A percentile compares a stretch with the other conserved stretches of the same genome.
phyloP scores from a whole-genome alignment of 1,140 invertebrate genomes.

The Ceratosolen fusciceps region DNA sequence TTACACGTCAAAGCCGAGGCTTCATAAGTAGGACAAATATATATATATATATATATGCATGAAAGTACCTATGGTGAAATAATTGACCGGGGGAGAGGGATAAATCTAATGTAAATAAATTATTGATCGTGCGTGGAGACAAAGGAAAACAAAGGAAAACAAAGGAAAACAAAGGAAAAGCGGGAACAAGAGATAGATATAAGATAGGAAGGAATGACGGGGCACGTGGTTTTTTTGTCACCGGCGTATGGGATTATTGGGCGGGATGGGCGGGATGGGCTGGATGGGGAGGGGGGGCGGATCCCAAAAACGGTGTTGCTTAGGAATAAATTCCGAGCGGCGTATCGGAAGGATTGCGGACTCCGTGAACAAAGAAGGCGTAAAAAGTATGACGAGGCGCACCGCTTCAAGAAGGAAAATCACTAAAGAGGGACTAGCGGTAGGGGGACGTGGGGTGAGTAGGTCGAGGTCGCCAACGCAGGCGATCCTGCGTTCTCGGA shows the following conservation, averaged over 20 bases:
- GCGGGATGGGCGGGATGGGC: no score
- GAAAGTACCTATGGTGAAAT: background rate
- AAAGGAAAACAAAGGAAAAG: background rate
- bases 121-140: background rate
- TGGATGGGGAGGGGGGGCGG: background rate
- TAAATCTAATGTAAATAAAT: background rate
- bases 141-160: background rate
- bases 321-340: slow-evolving; percentile 30
- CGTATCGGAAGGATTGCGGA: slow-evolving; percentile 1
- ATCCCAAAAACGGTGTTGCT: background rate
- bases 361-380: slow-evolving; percentile 31
- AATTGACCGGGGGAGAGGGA: background rate
- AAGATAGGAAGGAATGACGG: slow-evolving; percentile 15
- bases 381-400: slow-evolving; percentile 20
- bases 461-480: no score
- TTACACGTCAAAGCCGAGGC: no score
- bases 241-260: no score
- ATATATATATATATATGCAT: background rate
- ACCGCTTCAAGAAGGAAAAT: no score
- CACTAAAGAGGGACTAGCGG: no score
- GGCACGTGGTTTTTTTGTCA: background rate
- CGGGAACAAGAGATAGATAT: no score
- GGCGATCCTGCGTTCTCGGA: no score
- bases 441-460: no score
- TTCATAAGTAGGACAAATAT: no score